Evolutionary conservation across 1,140 invertebrate species (phyloP).

Genomic region (Bombus superbus): DNA sequence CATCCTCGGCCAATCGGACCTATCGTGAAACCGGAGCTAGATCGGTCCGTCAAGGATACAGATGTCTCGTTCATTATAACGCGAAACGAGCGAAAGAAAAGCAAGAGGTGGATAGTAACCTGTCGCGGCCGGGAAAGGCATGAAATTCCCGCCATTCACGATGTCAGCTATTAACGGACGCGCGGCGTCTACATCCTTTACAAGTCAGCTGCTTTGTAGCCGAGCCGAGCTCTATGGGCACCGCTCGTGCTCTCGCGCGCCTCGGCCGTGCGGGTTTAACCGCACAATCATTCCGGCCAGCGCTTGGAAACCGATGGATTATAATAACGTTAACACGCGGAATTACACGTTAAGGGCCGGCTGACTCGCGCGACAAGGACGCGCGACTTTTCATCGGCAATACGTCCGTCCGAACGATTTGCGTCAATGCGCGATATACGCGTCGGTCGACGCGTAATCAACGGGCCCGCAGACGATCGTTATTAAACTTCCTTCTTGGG

Average conservation of each 20-base stretch:
- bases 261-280: slow-evolving; percentile 32
- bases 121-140: slow-evolving; percentile 68
- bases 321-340: slow-evolving; percentile 69
- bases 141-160: slow-evolving; percentile 72
- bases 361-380: slow-evolving; percentile 57
- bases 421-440: slow-evolving; percentile 46
- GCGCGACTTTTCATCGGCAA: slow-evolving; percentile 58
- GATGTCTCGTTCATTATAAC: slow-evolving; percentile 71
- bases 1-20: background rate
- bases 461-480: slow-evolving; percentile 5
- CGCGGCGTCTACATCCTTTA: slow-evolving; percentile 69
- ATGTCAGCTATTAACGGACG: slow-evolving; percentile 71
- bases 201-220: slow-evolving; percentile 71
- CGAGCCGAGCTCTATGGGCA: slow-evolving; percentile 57
- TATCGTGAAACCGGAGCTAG: slow-evolving; percentile 43
- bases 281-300: slow-evolving; percentile 67
- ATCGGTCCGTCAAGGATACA: slow-evolving; percentile 62
- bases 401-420: slow-evolving; percentile 36
- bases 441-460: slow-evolving; percentile 42
- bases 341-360: slow-evolving; percentile 68
- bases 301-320: slow-evolving; percentile 61
- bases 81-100: slow-evolving; percentile 68
- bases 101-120: slow-evolving; percentile 63
- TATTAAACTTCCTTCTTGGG: slow-evolving; percentile 22
- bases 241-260: slow-evolving; percentile 1